phyloP scores from a whole-genome alignment of 2,888 invertebrate species.

The Chouioia cunea region DNA sequence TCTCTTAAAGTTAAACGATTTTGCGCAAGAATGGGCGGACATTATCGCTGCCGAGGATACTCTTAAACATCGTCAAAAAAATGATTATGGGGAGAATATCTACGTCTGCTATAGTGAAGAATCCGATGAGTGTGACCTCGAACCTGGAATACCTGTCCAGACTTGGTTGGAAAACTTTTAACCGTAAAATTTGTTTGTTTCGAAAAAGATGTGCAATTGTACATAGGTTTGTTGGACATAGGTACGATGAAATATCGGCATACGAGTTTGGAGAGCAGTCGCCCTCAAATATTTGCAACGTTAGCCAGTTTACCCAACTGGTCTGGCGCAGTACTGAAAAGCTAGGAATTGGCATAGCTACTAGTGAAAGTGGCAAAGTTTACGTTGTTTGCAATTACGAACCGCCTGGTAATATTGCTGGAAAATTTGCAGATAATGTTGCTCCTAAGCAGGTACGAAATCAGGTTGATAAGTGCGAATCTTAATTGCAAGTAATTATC shows the following conservation, averaged over 20 bases:
- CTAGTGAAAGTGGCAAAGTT: conserved; percentile 61
- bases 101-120: conserved; percentile 49
- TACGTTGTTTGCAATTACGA: conserved; percentile 72
- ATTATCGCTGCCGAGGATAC: conserved; percentile 52
- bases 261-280: conserved; percentile 56
- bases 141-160: conserved; percentile 51
- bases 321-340: conserved; percentile 71
- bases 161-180: conserved; percentile 52
- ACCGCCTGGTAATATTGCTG: conserved; percentile 70
- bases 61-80: conserved; percentile 53
- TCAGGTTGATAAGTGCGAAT: conserved; percentile 21
- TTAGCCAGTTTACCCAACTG: conserved; percentile 73
- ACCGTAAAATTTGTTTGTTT: neutral
- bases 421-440: conserved; percentile 56
- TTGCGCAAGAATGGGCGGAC: conserved; percentile 60
- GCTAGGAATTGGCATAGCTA: conserved; percentile 71
- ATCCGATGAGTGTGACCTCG: conserved; percentile 49
- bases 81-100: conserved; percentile 59
- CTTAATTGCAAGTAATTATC: too few species aligned
- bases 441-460: conserved; percentile 29
- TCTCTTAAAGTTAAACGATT: conserved; percentile 55
- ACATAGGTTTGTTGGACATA: conserved; percentile 24
- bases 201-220: neutral
- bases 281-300: conserved; percentile 34
- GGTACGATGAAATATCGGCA: conserved; percentile 57